phyloP scores from a whole-genome alignment of 2,113 vertebrate species.

The Callocephalon fimbriatum region DNA sequence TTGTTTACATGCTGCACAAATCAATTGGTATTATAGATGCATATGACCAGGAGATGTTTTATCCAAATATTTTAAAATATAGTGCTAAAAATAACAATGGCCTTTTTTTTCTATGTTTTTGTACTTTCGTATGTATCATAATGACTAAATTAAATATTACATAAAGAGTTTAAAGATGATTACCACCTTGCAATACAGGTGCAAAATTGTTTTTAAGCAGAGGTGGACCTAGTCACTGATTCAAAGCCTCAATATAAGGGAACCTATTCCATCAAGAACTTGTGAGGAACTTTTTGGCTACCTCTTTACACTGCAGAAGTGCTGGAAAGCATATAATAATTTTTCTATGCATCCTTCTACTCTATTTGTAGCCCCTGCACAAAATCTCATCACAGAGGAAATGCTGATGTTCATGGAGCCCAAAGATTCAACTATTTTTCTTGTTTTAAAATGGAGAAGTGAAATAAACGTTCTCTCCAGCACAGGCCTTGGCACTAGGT shows the following conservation, averaged over 20 bases:
- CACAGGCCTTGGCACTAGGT: neutral
- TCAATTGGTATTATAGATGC: slow-evolving; percentile 1
- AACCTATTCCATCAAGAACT: neutral
- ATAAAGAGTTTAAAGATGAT: neutral
- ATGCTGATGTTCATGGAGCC: neutral
- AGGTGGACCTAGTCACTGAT: neutral
- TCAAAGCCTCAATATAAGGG: neutral
- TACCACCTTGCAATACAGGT: neutral
- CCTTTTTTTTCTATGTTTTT: neutral
- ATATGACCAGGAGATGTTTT: slow-evolving; percentile 41
- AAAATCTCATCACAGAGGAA: neutral
- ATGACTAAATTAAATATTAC: neutral
- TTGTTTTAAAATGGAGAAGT: neutral
- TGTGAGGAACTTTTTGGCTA: neutral
- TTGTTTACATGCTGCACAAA: slow-evolving; percentile 38
- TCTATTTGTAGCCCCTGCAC: neutral
- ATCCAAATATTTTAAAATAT: slow-evolving; percentile 26
- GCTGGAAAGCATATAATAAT: neutral
- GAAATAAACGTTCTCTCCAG: neutral
- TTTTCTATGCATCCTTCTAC: neutral
- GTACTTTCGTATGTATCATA: neutral
- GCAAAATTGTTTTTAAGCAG: neutral
- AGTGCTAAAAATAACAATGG: neutral
- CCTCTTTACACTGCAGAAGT: neutral
- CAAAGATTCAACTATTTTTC: neutral